Conservation (phyloP, 2,797 vertebrate genomes). For the Oophaga sylvatica region DNA sequence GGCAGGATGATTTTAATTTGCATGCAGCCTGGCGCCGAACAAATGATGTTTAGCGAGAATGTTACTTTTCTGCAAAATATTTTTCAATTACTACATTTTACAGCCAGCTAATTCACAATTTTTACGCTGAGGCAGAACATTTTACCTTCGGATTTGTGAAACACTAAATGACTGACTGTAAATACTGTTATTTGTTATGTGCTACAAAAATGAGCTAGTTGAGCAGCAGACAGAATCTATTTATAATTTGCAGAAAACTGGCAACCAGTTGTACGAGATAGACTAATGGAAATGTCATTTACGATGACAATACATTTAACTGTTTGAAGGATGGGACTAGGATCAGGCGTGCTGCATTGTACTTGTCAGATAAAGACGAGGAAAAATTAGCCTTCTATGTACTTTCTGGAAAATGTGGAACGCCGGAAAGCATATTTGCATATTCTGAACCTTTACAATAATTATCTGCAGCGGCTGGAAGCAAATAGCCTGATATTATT, state of each 20-base stretch:
- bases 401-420: conserved; percentile 32
- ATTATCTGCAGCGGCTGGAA: conserved; percentile 24
- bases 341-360: conserved; percentile 47
- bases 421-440: conserved; percentile 31
- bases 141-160: conserved; percentile 60
- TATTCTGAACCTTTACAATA: conserved; percentile 32
- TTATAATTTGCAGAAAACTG: conserved; percentile 61
- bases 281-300: conserved; percentile 62
- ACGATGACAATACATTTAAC: conserved; percentile 62
- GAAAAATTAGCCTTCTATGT: conserved; percentile 36
- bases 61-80: conserved; percentile 59
- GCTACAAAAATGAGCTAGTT: conserved; percentile 61
- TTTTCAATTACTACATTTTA: conserved; percentile 62
- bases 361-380: conserved; percentile 48
- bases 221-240: conserved; percentile 60
- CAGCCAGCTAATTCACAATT: conserved; percentile 61
- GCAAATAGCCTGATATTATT: conserved; percentile 14
- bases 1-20: conserved; percentile 55
- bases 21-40: conserved; percentile 44
- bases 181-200: conserved; percentile 63
- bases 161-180: conserved; percentile 62
- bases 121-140: conserved; percentile 61
- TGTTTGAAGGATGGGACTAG: conserved; percentile 59
- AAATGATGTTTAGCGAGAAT: conserved; percentile 58
- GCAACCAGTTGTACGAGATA: conserved; percentile 56